A percentile compares a stretch with the other conserved stretches of the same genome.
Conservation (phyloP, 2,113 vertebrate species). For the Hassar affinis region DNA sequence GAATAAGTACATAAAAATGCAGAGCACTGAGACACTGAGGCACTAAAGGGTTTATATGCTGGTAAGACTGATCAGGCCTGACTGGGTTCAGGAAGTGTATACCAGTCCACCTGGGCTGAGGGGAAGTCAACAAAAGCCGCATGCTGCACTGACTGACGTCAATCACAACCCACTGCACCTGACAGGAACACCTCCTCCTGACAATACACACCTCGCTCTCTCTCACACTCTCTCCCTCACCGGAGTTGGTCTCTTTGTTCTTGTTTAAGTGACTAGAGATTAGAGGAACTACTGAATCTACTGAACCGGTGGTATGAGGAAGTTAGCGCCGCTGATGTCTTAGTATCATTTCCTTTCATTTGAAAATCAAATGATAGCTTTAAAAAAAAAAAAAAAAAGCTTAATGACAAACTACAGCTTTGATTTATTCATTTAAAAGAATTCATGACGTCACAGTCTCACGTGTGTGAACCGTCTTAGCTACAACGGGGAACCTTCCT, state of each 20-base stretch:
- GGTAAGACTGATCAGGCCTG: slow-evolving; percentile 32
- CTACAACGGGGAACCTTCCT: background rate
- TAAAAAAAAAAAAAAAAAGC: background rate
- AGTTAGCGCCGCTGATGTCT: background rate
- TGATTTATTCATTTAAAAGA: background rate
- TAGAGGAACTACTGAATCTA: slow-evolving; percentile 9
- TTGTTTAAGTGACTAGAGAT: background rate
- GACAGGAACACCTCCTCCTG: slow-evolving; percentile 68
- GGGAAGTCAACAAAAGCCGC: slow-evolving; percentile 80
- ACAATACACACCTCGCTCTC: slow-evolving; percentile 34
- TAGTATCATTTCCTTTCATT: background rate
- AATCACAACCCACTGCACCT: slow-evolving; percentile 64
- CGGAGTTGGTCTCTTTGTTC: background rate
- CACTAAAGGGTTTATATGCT: slow-evolving; percentile 7
- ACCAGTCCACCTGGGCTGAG: slow-evolving; percentile 72
- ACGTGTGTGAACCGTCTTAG: background rate
- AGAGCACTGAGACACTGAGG: background rate
- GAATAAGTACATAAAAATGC: background rate
- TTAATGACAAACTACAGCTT: background rate
- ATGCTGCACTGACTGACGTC: slow-evolving; percentile 75
- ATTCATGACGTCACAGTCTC: background rate
- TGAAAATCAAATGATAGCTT: background rate
- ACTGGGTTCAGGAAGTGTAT: slow-evolving; percentile 71
- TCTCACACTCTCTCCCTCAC: background rate
- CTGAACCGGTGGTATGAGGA: background rate